A percentile compares a stretch with the other conserved stretches of the same genome.
These are phyloP conservation scores for Ethmia dodecea DNA, from an alignment of 2,888 invertebrate genomes.

Conservation along the genomic window DNA sequence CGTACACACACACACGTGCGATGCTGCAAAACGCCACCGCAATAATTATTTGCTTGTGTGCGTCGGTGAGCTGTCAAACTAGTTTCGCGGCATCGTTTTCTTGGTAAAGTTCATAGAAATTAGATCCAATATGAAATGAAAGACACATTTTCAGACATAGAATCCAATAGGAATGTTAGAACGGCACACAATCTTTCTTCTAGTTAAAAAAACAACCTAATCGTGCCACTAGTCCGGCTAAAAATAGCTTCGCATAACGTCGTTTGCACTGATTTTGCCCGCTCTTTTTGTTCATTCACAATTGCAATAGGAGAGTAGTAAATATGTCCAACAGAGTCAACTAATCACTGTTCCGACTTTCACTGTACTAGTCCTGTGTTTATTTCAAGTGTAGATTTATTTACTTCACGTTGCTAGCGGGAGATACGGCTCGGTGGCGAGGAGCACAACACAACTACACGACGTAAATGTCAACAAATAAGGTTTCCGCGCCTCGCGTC, in stretches of 20 bases:
- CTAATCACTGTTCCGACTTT: slow-evolving; percentile 34
- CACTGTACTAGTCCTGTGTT: slow-evolving; percentile 31
- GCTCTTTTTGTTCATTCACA: slow-evolving; percentile 56
- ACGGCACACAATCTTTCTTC: slow-evolving; percentile 16
- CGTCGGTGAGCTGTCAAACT: slow-evolving; percentile 66
- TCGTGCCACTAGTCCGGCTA: slow-evolving; percentile 54
- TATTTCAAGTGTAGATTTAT: slow-evolving; percentile 30
- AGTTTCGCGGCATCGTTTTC: slow-evolving; percentile 58
- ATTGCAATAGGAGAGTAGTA: slow-evolving; percentile 30
- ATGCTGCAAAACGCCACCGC: not conserved
- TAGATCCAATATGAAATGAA: slow-evolving; percentile 28
- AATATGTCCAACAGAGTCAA: slow-evolving; percentile 28
- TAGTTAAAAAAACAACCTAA: slow-evolving; percentile 37
- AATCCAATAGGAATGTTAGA: slow-evolving; percentile 29
- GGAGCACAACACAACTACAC: slow-evolving; percentile 55
- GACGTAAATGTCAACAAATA: slow-evolving; percentile 42
- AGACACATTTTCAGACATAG: slow-evolving; percentile 20
- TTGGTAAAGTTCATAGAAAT: slow-evolving; percentile 25
- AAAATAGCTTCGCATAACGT: slow-evolving; percentile 62
- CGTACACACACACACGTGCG: slow-evolving; percentile 43
- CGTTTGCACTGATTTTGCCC: slow-evolving; percentile 64
- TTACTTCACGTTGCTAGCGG: slow-evolving; percentile 35
- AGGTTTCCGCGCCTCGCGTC: slow-evolving; percentile 18
- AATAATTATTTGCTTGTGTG: slow-evolving; percentile 46
- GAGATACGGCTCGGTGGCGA: slow-evolving; percentile 56